phyloP scores from a whole-genome alignment of 2,113 vertebrate genomes.

The Tympanuchus pallidicinctus region DNA sequence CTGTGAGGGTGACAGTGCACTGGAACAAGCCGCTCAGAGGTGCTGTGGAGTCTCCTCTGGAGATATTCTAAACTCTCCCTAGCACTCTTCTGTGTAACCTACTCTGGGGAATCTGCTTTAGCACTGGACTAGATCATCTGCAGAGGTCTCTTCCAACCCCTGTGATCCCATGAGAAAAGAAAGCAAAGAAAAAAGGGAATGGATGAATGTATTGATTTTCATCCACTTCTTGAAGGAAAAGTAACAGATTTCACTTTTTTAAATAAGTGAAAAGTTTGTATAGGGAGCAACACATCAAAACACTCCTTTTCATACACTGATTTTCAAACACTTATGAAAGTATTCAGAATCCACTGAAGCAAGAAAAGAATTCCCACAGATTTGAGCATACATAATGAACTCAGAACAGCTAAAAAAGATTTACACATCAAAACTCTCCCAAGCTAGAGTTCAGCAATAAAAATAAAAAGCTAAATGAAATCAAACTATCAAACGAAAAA shows the following conservation, averaged over 20 bases:
- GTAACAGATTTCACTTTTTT: background rate
- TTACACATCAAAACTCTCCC: background rate
- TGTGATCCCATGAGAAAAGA: background rate
- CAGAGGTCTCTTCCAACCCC: too few relatives aligned
- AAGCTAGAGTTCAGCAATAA: background rate
- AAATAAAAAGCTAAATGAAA: background rate
- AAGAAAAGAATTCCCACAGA: background rate
- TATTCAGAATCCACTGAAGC: background rate
- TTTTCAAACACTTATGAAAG: background rate
- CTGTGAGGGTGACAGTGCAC: too few relatives aligned
- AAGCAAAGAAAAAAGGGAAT: background rate
- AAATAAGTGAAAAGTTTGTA: background rate
- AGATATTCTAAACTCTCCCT: too few relatives aligned
- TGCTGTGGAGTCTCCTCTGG: too few relatives aligned
- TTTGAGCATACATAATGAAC: background rate
- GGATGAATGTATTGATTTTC: constrained; percentile 1
- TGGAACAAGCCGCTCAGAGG: too few relatives aligned
- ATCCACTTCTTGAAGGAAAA: background rate
- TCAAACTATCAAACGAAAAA: background rate
- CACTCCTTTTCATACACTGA: background rate
- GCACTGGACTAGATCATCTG: too few relatives aligned
- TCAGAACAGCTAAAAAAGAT: background rate
- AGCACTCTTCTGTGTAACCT: too few relatives aligned
- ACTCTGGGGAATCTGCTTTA: too few relatives aligned
- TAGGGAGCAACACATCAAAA: background rate